These are phyloP conservation scores for Saxicola maurus DNA, from an alignment of 2,797 vertebrate genomes.

Conservation along the genomic window DNA sequence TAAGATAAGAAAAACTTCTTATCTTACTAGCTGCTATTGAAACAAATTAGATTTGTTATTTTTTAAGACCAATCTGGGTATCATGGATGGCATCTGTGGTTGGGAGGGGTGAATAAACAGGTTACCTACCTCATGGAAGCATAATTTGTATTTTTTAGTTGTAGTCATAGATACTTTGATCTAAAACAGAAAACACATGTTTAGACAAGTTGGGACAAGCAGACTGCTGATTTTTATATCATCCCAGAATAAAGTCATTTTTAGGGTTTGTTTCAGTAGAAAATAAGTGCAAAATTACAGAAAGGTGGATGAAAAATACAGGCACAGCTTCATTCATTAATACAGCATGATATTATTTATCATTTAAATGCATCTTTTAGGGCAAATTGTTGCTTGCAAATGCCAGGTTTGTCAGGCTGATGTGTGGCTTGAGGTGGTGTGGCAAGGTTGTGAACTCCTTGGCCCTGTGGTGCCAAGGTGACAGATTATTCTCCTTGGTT, in stretches of 20 bases:
- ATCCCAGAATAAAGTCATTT: not conserved
- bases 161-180: not conserved
- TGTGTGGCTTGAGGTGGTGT: not conserved
- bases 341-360: not conserved
- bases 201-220: not conserved
- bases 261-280: not conserved
- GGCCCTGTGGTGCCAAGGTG: not conserved
- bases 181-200: not conserved
- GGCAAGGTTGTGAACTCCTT: not conserved
- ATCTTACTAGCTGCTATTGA: not conserved
- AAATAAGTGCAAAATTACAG: not conserved
- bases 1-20: not conserved
- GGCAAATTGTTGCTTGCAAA: not conserved
- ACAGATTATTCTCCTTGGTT: not conserved
- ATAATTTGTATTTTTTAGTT: not conserved
- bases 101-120: not conserved
- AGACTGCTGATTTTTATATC: not conserved
- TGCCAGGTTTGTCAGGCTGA: accelerated
- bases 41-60: not conserved
- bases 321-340: not conserved
- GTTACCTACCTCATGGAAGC: not conserved
- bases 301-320: not conserved
- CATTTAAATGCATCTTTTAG: not conserved
- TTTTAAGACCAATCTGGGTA: not conserved
- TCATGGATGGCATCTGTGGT: not conserved